phyloP scores from a whole-genome alignment of 2,113 vertebrate genomes.

The Gymnorhina tibicen region DNA sequence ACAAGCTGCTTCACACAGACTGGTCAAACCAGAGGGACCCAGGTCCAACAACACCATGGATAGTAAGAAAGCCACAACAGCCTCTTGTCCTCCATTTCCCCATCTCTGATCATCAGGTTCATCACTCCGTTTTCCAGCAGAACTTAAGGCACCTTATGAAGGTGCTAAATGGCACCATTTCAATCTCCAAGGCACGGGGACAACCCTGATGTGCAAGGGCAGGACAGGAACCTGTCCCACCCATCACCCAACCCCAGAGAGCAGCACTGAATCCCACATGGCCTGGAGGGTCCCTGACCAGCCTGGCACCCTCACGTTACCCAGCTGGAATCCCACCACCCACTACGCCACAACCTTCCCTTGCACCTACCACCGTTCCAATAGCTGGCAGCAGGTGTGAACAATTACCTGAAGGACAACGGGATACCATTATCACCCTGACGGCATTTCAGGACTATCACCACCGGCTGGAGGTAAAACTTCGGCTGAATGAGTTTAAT shows the following conservation, averaged over 20 bases:
- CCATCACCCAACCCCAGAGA: background rate
- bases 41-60: rapidly evolving
- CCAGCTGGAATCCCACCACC: background rate
- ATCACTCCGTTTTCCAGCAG: background rate
- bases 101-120: background rate
- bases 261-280: background rate
- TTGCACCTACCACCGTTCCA: background rate
- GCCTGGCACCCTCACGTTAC: background rate
- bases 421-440: background rate
- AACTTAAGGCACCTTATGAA: background rate
- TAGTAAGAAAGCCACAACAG: background rate
- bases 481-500: constrained; percentile 35
- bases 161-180: background rate
- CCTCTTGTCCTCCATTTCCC: background rate
- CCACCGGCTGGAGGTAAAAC: background rate
- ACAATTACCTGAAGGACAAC: background rate
- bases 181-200: background rate
- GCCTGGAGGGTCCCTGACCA: background rate
- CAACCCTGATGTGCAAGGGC: background rate
- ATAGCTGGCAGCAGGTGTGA: background rate
- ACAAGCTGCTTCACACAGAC: background rate
- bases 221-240: background rate
- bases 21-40: background rate
- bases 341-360: background rate
- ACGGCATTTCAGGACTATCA: background rate